phyloP scores from a whole-genome alignment of 2,113 vertebrate genomes.

The Microcebus murinus region DNA sequence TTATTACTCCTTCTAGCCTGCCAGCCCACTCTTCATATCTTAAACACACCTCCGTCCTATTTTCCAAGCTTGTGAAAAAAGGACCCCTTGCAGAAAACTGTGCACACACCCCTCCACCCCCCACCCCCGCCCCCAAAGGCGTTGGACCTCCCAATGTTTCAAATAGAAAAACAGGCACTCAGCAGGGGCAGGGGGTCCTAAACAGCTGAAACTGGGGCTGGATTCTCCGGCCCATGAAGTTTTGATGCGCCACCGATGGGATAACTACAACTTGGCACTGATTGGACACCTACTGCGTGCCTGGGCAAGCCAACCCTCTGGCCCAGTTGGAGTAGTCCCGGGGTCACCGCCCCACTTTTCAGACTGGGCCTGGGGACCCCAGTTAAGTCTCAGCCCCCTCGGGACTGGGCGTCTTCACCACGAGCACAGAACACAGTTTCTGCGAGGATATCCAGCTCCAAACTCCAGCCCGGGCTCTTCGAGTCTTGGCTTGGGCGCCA shows the following conservation, averaged over 20 bases:
- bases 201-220: background rate
- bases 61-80: background rate
- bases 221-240: background rate
- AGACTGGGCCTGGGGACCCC: background rate
- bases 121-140: background rate
- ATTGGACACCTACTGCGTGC: background rate
- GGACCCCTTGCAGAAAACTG: background rate
- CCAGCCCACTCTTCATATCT: background rate
- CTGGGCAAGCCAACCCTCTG: background rate
- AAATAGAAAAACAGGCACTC: background rate
- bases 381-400: too few relatives aligned
- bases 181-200: background rate
- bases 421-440: background rate
- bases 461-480: background rate
- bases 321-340: too few relatives aligned
- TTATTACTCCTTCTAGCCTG: too few relatives aligned
- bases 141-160: background rate
- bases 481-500: background rate
- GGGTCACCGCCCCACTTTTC: background rate
- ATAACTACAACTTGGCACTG: too few relatives aligned
- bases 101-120: background rate
- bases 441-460: background rate
- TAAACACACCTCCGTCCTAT: accelerated
- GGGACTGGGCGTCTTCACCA: background rate
- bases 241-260: background rate